phyloP scores from a whole-genome alignment of 2,888 invertebrate genomes.

The Pristionchus mayeri region DNA sequence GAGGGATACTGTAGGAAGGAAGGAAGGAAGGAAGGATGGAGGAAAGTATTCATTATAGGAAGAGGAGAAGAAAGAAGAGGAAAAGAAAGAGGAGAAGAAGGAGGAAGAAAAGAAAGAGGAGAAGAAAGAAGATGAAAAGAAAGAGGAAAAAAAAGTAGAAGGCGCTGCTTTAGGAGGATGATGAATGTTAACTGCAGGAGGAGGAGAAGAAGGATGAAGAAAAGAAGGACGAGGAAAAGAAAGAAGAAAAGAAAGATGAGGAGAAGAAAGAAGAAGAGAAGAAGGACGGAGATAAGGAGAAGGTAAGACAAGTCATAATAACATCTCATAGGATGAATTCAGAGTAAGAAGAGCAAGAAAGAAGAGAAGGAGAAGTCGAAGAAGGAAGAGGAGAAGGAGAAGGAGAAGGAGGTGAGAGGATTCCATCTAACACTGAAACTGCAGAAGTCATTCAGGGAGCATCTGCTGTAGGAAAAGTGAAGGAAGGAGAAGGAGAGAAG shows the following conservation, averaged over 20 bases:
- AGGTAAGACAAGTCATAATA: not conserved
- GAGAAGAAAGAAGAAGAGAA: not conserved
- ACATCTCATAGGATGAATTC: not conserved
- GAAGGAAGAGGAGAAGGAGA: conserved; percentile 71
- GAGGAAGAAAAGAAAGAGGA: conserved; percentile 48
- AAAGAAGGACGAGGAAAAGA: not conserved
- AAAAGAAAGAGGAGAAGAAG: not conserved
- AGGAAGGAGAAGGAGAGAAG: conserved; percentile 48
- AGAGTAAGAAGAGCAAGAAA: conserved; percentile 12
- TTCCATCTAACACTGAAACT: not conserved
- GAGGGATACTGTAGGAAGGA: conserved; percentile 2
- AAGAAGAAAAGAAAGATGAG: not conserved
- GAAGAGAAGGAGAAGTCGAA: conserved; percentile 20
- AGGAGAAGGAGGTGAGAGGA: conserved; percentile 75
- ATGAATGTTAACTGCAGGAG: not conserved
- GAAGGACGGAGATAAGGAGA: conserved; percentile 12
- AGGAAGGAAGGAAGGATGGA: no score
- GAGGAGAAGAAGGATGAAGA: conserved; percentile 12
- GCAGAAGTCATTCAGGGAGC: not conserved
- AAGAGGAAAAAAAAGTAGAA: conserved; percentile 48
- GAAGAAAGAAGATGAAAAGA: conserved; percentile 49
- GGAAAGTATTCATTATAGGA: not conserved
- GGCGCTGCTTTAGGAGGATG: conserved; percentile 45
- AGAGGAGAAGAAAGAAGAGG: not conserved
- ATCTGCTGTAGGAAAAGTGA: conserved; percentile 21